These are phyloP conservation scores for Pollenia labialis DNA, from an alignment of 2,888 invertebrate species.

Conservation along the genomic window DNA sequence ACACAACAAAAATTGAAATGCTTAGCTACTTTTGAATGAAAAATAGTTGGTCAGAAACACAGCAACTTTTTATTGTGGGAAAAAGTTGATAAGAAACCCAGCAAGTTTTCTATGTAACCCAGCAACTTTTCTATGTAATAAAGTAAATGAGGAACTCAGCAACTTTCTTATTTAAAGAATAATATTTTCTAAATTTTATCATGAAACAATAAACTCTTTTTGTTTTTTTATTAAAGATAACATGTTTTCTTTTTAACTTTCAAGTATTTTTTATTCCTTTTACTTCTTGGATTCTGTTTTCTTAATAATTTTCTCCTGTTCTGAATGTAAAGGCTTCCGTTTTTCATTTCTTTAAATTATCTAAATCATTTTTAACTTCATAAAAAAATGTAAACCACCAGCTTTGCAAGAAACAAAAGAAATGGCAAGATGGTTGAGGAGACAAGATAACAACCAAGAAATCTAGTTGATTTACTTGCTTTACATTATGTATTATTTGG, in stretches of 20 bases:
- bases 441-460: neutral
- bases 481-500: slow-evolving; percentile 61
- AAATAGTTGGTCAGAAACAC: too few relatives aligned
- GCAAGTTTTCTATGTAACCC: neutral
- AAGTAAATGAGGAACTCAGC: neutral
- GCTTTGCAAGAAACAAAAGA: too few relatives aligned
- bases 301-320: neutral
- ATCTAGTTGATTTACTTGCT: slow-evolving; percentile 56
- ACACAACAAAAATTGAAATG: too few relatives aligned
- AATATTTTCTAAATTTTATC: neutral
- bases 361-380: too few relatives aligned
- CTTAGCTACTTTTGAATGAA: too few relatives aligned
- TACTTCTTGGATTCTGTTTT: neutral
- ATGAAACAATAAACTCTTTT: neutral
- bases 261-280: neutral
- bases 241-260: neutral
- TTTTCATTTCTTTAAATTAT: neutral
- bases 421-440: too few relatives aligned
- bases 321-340: slow-evolving; percentile 7
- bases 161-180: neutral
- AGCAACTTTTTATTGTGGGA: too few relatives aligned
- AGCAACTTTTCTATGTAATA: neutral
- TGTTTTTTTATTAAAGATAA: neutral
- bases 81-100: too few relatives aligned
- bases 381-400: too few relatives aligned